These are phyloP conservation scores for Drosophila ercepeae DNA, from an alignment of 1,140 invertebrate genomes.

Conservation along the genomic window DNA sequence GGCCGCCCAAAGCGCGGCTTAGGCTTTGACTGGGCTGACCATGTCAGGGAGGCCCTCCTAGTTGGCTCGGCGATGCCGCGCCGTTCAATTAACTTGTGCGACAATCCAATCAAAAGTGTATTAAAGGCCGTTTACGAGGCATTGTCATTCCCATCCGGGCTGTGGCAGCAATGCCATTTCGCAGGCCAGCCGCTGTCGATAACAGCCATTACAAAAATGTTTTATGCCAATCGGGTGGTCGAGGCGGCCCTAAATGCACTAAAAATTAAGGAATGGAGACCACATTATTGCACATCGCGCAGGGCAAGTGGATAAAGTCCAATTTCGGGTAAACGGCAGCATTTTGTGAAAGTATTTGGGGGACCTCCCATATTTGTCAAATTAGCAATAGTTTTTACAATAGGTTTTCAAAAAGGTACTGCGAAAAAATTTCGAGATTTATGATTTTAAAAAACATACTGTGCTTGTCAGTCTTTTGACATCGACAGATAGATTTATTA, in stretches of 20 bases:
- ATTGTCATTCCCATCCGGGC: constrained; percentile 20
- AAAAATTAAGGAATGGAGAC: neutral
- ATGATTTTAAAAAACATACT: too few relatives aligned
- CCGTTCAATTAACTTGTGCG: constrained; percentile 80
- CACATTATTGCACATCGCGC: neutral
- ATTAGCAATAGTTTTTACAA: too few relatives aligned
- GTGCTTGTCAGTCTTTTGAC: too few relatives aligned
- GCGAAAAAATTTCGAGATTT: too few relatives aligned
- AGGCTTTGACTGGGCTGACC: constrained; percentile 7
- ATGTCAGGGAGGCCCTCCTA: constrained; percentile 7
- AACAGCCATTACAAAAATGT: constrained; percentile 81
- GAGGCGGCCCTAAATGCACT: neutral
- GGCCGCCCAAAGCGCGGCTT: constrained; percentile 40
- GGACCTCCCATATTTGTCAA: too few relatives aligned
- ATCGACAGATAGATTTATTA: too few relatives aligned
- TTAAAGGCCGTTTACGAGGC: constrained; percentile 67
- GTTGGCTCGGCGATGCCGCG: constrained; percentile 12
- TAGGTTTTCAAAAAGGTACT: too few relatives aligned
- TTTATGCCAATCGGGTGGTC: constrained; percentile 45
- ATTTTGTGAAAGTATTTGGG: too few relatives aligned
- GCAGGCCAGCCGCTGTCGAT: constrained; percentile 62
- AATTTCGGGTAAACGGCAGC: too few relatives aligned
- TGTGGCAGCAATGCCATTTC: constrained; percentile 55
- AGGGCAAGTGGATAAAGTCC: too few relatives aligned
- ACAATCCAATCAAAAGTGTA: constrained; percentile 82